phyloP scores from a whole-genome alignment of 2,113 vertebrate genomes.

The Leuciscus idus region DNA sequence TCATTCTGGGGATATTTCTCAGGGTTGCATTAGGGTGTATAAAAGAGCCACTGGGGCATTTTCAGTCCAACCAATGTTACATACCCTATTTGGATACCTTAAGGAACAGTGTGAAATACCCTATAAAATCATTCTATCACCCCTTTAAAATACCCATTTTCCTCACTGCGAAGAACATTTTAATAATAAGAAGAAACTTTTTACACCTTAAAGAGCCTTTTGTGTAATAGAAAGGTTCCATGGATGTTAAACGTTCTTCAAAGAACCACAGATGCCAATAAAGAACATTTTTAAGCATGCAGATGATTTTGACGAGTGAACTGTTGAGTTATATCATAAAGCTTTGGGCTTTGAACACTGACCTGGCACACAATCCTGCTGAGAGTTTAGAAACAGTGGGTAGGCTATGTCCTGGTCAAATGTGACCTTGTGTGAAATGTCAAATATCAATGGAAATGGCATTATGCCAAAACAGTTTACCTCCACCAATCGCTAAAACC shows the following conservation, averaged over 20 bases:
- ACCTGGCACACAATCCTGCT: slow-evolving; percentile 45
- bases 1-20: too few species aligned
- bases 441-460: slow-evolving; percentile 40
- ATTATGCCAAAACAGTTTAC: slow-evolving; percentile 23
- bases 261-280: not conserved
- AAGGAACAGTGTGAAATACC: too few species aligned
- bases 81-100: too few species aligned
- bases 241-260: not conserved
- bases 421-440: slow-evolving; percentile 41
- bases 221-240: not conserved
- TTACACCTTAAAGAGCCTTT: not conserved
- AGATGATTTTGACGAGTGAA: slow-evolving; percentile 33
- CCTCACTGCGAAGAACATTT: not conserved
- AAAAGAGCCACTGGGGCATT: too few species aligned
- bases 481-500: slow-evolving; percentile 6
- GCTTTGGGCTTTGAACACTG: slow-evolving; percentile 40
- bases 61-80: too few species aligned
- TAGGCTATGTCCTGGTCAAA: not conserved
- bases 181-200: not conserved
- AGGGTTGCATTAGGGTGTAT: too few species aligned
- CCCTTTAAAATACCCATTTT: not conserved
- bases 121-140: too few species aligned
- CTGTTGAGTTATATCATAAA: slow-evolving; percentile 20
- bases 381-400: slow-evolving; percentile 44
- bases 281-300: not conserved